phyloP scores from a whole-genome alignment of 2,888 invertebrate species.

The Keiferia lycopersicella region DNA sequence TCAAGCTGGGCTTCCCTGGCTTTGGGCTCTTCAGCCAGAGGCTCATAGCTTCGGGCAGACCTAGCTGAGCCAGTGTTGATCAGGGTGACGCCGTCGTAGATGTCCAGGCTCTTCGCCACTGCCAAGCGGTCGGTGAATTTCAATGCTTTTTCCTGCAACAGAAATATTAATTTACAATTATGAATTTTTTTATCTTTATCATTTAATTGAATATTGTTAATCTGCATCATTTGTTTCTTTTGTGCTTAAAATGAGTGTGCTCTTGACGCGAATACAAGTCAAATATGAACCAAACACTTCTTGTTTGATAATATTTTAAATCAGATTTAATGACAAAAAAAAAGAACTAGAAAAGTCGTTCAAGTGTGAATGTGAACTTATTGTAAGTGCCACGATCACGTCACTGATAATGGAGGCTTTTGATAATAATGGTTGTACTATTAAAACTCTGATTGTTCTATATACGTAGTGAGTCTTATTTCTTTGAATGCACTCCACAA shows the following conservation, averaged over 20 bases:
- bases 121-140: constrained; percentile 82
- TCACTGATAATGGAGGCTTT: no score
- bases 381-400: no score
- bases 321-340: no score
- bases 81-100: constrained; percentile 76
- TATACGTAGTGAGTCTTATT: not conserved
- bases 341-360: no score
- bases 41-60: constrained; percentile 72
- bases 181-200: not conserved
- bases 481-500: not conserved
- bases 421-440: no score
- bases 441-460: not conserved
- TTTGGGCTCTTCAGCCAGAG: constrained; percentile 67
- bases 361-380: no score
- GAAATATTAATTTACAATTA: not conserved
- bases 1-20: constrained; percentile 69
- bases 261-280: no score
- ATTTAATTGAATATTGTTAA: no score
- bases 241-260: no score
- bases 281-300: no score
- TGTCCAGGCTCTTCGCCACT: constrained; percentile 74
- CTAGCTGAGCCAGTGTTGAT: constrained; percentile 76
- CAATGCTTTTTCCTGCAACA: constrained; percentile 81
- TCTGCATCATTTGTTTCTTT: no score
- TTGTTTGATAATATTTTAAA: no score